phyloP scores from a whole-genome alignment of 2,888 invertebrate genomes.

The Willowsia nigromaculata region DNA sequence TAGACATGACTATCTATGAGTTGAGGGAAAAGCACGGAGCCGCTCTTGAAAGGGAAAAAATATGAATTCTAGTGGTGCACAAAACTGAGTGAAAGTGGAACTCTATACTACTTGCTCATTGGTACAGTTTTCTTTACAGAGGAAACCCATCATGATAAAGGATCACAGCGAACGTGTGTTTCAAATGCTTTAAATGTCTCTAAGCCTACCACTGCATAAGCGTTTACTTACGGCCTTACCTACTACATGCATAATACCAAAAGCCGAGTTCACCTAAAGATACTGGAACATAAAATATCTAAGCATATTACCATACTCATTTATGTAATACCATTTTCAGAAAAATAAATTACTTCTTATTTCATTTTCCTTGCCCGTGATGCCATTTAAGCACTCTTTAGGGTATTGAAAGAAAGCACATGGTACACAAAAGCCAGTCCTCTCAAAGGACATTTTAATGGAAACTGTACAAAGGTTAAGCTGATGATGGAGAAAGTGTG shows the following conservation, averaged over 20 bases:
- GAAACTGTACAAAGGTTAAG: neutral
- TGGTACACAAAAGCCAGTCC: too few relatives aligned
- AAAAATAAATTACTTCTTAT: constrained; percentile 30
- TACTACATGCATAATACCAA: neutral
- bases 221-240: neutral
- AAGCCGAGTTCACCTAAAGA: neutral
- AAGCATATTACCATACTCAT: neutral
- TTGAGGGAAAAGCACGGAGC: neutral
- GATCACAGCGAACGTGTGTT: too few relatives aligned
- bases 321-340: neutral
- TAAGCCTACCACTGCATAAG: too few relatives aligned
- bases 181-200: too few relatives aligned
- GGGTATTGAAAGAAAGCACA: neutral
- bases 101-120: too few relatives aligned
- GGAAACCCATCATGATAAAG: too few relatives aligned
- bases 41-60: neutral
- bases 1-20: neutral
- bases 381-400: neutral
- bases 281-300: neutral
- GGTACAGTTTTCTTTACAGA: too few relatives aligned
- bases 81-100: too few relatives aligned
- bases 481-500: neutral
- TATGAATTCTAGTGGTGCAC: neutral
- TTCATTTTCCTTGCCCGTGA: neutral
- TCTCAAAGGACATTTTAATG: constrained; percentile 7